These are phyloP conservation scores for Cairina moschata DNA, from an alignment of 2,113 vertebrate genomes.

Conservation along the genomic window DNA sequence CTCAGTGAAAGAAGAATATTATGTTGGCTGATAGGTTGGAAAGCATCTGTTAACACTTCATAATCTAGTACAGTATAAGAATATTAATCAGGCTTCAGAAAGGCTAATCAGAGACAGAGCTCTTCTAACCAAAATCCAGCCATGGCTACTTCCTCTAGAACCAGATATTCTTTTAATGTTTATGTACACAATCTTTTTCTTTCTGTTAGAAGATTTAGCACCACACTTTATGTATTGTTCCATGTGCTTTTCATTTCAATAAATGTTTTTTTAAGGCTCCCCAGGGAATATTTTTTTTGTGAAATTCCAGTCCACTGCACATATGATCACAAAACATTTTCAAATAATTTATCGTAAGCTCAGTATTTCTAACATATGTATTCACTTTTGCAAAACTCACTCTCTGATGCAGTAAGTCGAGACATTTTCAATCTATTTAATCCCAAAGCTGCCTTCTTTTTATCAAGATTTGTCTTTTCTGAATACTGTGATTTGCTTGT, in stretches of 20 bases:
- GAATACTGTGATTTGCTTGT: not conserved
- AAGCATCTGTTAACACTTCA: not conserved
- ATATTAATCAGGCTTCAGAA: not conserved
- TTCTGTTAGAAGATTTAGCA: not conserved
- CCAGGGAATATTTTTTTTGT: not conserved
- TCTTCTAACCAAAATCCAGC: not conserved
- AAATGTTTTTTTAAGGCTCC: not conserved
- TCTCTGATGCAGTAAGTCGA: not conserved
- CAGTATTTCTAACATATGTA: not conserved
- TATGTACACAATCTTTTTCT: not conserved
- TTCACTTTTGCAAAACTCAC: not conserved
- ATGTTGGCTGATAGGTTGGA: not conserved
- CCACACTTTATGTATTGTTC: not conserved
- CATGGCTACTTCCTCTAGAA: not conserved
- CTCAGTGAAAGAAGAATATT: not conserved
- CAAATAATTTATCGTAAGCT: slow-evolving; percentile 21
- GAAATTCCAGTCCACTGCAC: not conserved
- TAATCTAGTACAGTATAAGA: not conserved
- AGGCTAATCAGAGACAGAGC: not conserved
- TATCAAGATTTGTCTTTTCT: not conserved
- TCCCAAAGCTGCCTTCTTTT: not conserved
- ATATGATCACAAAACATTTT: not conserved
- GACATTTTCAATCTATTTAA: slow-evolving; percentile 2
- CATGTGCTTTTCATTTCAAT: not conserved
- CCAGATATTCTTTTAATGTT: not conserved